Evolutionary conservation across 2,797 vertebrate genomes (phyloP), one percentile per base, ranked within the genome.

Genomic region (Lagocephalus sceleratus): DNA sequence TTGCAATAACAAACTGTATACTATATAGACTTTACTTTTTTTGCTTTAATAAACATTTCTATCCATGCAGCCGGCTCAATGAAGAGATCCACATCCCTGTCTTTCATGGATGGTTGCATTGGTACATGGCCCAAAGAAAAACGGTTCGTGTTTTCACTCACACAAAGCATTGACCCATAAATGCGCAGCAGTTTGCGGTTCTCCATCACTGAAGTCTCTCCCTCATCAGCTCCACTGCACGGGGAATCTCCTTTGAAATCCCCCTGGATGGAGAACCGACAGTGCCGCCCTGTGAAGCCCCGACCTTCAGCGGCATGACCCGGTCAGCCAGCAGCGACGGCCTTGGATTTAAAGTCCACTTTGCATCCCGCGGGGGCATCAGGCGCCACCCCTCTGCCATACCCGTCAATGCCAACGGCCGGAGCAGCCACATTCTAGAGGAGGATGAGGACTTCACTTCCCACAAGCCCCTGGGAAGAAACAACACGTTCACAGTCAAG

Each of bases 71-170:
- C 76, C 97, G 96, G 91, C 75, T 62, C 88, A 66, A 95, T 98
- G 84, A 94, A 91, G 81, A 92, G 93, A 70, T 96, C 95, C 53
- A 88, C 93, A 49, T 98, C 97, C 56, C 91, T 97, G 94, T 96
- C 96, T 25, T 96, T 93, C 0, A 89, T 95, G 60, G 97, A 98
- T 51, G 92, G 94, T 44, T 92, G 93, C 71, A 90, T 94, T 32
- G 94, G 95, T 45, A 99, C 97, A 0, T 99, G 97, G 97, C 96
- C 96, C 60, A 97, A 98, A 90, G 95, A 98, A 72, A 98, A 94
- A 86, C 91, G 93, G 95, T 98, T 48, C 50, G 87, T 86, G n/a
- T 0, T 35, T 51, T 2, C 51, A 40, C 45, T 29, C 46, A 2
- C n/a, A 19, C 23, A 3, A 42, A 25, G 48, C 21, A 14, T 7